Percentiles rank a stretch among this genome's conserved stretches.
These are phyloP conservation scores for Bombus difficillimus DNA, from an alignment of 1,140 invertebrate genomes.

Conservation along the genomic window DNA sequence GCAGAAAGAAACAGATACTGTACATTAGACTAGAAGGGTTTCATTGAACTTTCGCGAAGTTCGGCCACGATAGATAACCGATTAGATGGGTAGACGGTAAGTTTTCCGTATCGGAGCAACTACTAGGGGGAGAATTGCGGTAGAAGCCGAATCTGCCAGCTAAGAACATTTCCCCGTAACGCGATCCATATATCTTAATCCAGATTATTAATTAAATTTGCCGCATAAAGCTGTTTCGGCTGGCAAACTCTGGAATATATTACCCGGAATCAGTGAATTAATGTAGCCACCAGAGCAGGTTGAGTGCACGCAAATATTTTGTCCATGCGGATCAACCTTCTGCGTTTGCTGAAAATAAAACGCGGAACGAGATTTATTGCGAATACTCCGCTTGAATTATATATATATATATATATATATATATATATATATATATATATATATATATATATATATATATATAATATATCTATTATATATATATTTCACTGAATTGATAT, in stretches of 20 bases:
- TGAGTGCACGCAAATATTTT: constrained; percentile 51
- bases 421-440: neutral
- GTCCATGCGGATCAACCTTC: neutral
- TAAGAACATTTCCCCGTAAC: constrained; percentile 69
- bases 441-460: neutral
- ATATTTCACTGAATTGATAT: constrained; percentile 28
- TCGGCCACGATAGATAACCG: constrained; percentile 52
- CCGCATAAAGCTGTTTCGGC: constrained; percentile 74
- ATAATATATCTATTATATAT: neutral
- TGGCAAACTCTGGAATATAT: constrained; percentile 73
- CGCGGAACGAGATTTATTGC: constrained; percentile 31
- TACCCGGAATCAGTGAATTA: constrained; percentile 71
- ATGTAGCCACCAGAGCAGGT: constrained; percentile 56
- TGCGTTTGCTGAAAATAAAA: constrained; percentile 31
- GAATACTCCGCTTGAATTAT: neutral
- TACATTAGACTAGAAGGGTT: neutral
- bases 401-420: neutral
- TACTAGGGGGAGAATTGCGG: constrained; percentile 61
- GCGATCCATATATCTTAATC: constrained; percentile 72
- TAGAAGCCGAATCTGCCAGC: constrained; percentile 69
- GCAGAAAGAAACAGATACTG: too few species aligned
- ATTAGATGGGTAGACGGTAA: constrained; percentile 67
- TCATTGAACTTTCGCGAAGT: constrained; percentile 40
- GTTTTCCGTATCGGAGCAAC: constrained; percentile 77
- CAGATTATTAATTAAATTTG: constrained; percentile 79